phyloP scores from a whole-genome alignment of 2,888 invertebrate genomes.

The Scaptomyza reducta region DNA sequence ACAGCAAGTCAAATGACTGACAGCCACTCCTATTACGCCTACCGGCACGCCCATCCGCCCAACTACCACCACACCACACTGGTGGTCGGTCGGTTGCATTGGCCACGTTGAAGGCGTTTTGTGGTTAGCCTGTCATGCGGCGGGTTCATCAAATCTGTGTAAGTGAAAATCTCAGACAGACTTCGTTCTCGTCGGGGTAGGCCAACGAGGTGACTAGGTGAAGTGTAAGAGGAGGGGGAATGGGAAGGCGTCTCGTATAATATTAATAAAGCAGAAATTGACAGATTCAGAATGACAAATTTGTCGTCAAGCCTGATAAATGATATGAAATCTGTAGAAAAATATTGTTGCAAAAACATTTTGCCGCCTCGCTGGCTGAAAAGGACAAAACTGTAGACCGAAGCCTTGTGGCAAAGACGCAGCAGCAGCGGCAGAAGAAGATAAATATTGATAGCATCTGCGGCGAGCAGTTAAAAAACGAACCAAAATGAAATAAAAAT shows the following conservation, averaged over 20 bases:
- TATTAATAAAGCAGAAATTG: slow-evolving; percentile 82
- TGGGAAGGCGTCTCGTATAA: slow-evolving; percentile 58
- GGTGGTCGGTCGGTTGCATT: slow-evolving; percentile 13
- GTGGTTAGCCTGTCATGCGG: slow-evolving; percentile 53
- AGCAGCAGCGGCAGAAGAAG: slow-evolving; percentile 31
- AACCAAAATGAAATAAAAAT: slow-evolving; percentile 59
- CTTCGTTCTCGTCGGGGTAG: not conserved
- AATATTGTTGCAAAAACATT: slow-evolving; percentile 66
- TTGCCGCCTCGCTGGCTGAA: slow-evolving; percentile 33
- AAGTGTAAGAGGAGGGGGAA: not conserved
- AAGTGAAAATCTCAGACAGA: slow-evolving; percentile 65
- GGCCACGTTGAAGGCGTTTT: slow-evolving; percentile 36
- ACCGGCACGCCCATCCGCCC: slow-evolving; percentile 7
- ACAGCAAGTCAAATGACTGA: slow-evolving; percentile 61
- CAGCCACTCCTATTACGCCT: slow-evolving; percentile 33
- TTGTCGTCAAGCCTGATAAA: slow-evolving; percentile 82
- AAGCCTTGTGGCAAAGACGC: slow-evolving; percentile 28
- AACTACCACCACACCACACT: too few relatives aligned
- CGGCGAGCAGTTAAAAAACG: slow-evolving; percentile 65
- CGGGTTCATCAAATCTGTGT: slow-evolving; percentile 68
- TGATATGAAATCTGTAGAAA: slow-evolving; percentile 76
- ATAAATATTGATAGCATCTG: slow-evolving; percentile 78
- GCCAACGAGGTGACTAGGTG: slow-evolving; percentile 1
- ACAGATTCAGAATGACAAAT: slow-evolving; percentile 82
- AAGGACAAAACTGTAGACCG: slow-evolving; percentile 45